Base-by-base conservation (phyloP, 2,888 invertebrate genomes). In the Seladonia tumulorum region DNA sequence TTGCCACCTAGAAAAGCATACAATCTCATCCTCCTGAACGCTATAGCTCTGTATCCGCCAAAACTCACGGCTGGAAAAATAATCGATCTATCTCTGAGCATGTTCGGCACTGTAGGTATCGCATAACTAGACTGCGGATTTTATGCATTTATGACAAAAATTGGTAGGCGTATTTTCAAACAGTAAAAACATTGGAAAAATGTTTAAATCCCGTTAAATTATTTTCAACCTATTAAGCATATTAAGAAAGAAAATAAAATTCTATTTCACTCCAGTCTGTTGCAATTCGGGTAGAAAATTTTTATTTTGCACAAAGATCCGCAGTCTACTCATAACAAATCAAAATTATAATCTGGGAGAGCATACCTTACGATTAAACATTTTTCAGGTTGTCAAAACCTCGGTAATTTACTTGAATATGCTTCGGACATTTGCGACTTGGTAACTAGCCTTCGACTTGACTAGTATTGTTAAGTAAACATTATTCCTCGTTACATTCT, bases 11-110 rank as follows among this genome's bases (percentile, higher is more conserved):
- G 83, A 35, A 85, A 72, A 29, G 88, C 82, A 12, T 85, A 68
- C 42, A 82, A 45, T 35, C 63, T 93, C 18, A 89, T 93, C 76
- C 68, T 93, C 39, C 60, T 93, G 60, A 86, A 91, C 4, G 53
- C 87, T 3, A 90, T 91, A 45, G 79, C 92, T 16, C 68, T 92
- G 87, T 83, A 83, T 78, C 91, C 93, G 0, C 85, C 87, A 0
- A 90, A 88, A 78, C 90, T 93, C 22, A 92, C 92, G 0, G 93
- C 93, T 77, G 93, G 93, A 35, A 93, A 91, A 86, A 85, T 93
- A 80, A 79, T 91, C 1, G 85, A 91, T 29, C 72, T 93, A 1
- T 93, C 93, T 0, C 71, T 93, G 45, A 81, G 75, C 29, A 91
- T 89, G 29, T 93, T 93, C 82, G 85, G 47, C 22, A 29, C 7